Evolutionary conservation across 2,888 invertebrate genomes (phyloP).

Genomic region (Andricus curvator): DNA sequence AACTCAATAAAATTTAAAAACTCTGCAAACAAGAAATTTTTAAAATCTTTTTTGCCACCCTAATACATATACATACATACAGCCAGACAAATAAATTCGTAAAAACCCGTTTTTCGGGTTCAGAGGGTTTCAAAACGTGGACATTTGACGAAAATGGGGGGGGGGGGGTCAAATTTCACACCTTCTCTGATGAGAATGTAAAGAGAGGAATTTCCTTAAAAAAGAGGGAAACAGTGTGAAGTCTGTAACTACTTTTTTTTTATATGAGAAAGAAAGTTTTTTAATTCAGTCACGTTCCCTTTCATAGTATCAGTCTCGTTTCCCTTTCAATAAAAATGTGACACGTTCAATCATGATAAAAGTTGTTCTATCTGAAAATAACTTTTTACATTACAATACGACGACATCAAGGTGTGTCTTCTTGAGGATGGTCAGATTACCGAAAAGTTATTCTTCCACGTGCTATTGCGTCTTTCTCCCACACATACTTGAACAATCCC

Average conservation of each 20-base stretch:
- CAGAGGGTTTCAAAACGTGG: too few relatives aligned
- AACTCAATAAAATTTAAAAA: too few relatives aligned
- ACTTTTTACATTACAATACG: neutral
- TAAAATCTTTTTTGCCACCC: too few relatives aligned
- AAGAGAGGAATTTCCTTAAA: too few relatives aligned
- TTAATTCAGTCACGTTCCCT: neutral
- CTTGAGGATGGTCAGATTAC: constrained; percentile 18
- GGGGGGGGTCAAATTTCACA: too few relatives aligned
- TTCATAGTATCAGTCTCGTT: neutral
- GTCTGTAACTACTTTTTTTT: neutral
- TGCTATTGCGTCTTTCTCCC: constrained; percentile 3
- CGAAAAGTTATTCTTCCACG: constrained; percentile 3
- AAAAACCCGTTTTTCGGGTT: too few relatives aligned
- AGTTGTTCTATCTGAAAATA: neutral
- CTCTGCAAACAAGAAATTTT: too few relatives aligned
- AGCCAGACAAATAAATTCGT: too few relatives aligned
- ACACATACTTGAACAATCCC: constrained; percentile 26
- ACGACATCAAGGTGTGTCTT: neutral
- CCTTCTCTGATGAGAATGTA: too few relatives aligned
- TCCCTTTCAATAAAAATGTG: neutral
- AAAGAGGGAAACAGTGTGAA: too few relatives aligned
- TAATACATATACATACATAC: too few relatives aligned
- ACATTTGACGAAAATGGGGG: too few relatives aligned
- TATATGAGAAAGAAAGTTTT: neutral
- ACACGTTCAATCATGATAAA: neutral